Evolutionary conservation across 2,797 vertebrate species (phyloP), one percentile per base, ranked within the genome.

Genomic region (Threskiornis aethiopicus): DNA sequence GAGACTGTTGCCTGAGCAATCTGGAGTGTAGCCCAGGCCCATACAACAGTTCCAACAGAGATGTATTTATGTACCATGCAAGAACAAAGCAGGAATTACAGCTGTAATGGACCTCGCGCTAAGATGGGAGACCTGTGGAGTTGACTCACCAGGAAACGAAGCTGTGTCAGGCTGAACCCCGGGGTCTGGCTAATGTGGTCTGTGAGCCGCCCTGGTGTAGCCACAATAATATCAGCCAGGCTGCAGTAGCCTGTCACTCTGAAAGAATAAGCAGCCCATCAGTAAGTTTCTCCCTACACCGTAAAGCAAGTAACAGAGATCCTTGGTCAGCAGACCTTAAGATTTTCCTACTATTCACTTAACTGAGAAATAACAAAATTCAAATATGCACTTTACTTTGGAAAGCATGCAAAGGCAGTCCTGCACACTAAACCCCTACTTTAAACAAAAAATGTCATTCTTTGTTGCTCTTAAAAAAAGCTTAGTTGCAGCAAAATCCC

Each of bases 171-270:
- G 95, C 95, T 98, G n/a, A 99, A 98, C 16, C 98, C 98, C 0
- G 98, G 95, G 13, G 98, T 99, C 95, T 99, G 98, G 96, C 98
- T 99, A 16, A 99, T 99, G 97, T 99, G 99, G 96, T 99, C 99
- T 1, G 99, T 99, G 87, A 99, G 98, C 69, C 99, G 98, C 44
- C 99, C 99, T 0, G 99, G 99, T 2, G 99, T 99, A 19, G 99
- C 99, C 91, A 99, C 99, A 5, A 99, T 97, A 1, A 99, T 99
- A 96, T 99, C 99, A 15, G 99, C 99, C 93, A 99, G 94, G 96
- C 99, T 99, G 91, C 98, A 96, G 77, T 97, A 98, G 28, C 85
- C 90, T 2, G 94, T 96, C 25, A 90, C 91, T 58, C 98, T 98
- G 89, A n/a, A 87, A 91, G 70, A 84, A 52, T 41, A 87, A 46